phyloP scores from a whole-genome alignment of 2,888 invertebrate genomes.

The Alcis repandata region DNA sequence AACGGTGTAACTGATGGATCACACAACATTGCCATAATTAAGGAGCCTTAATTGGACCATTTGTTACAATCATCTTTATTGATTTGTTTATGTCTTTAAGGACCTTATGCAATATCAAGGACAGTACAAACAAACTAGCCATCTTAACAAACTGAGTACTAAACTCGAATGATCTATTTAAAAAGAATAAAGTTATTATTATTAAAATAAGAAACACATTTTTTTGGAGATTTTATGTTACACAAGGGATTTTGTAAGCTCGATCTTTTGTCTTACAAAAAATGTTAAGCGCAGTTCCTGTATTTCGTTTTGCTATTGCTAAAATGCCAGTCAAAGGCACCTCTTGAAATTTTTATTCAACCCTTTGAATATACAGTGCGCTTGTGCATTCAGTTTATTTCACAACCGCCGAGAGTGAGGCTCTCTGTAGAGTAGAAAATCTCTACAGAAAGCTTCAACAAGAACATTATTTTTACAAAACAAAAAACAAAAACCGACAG shows the following conservation, averaged over 20 bases:
- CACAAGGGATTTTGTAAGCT: not conserved
- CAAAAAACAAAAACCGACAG: no score
- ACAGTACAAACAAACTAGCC: not conserved
- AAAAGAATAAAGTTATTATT: no score
- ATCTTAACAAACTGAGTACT: no score
- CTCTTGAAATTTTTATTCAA: constrained; percentile 18
- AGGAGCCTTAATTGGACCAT: constrained; percentile 15
- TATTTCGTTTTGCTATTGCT: constrained; percentile 13
- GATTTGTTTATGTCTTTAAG: constrained; percentile 33
- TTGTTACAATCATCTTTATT: constrained; percentile 31
- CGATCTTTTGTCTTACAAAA: not conserved
- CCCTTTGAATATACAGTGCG: constrained; percentile 31
- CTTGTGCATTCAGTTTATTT: constrained; percentile 41
- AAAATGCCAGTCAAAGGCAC: constrained; percentile 25
- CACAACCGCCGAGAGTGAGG: constrained; percentile 35
- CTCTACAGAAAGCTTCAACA: not conserved
- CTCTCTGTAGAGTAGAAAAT: not conserved
- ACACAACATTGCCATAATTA: constrained; percentile 9
- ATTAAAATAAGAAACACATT: no score
- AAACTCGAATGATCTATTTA: no score
- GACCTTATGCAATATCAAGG: constrained; percentile 7
- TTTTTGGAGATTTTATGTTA: not conserved
- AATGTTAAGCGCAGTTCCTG: not conserved
- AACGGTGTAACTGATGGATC: not conserved
- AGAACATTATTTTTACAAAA: not conserved